phyloP scores from a whole-genome alignment of 1,140 invertebrate genomes.

The Drosophila chauvacae region DNA sequence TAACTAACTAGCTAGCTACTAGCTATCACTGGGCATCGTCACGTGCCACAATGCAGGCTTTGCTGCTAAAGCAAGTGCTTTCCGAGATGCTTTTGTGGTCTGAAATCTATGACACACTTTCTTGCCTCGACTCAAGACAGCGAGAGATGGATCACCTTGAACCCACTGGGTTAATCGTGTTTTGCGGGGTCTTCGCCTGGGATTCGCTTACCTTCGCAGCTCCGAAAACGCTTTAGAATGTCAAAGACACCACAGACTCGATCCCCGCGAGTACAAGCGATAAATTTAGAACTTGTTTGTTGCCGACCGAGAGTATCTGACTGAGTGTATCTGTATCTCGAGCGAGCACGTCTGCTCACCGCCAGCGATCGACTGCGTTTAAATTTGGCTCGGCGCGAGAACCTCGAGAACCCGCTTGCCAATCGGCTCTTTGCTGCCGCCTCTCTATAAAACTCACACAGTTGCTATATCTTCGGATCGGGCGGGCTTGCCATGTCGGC shows the following conservation, averaged over 20 bases:
- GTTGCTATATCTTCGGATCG: conserved; percentile 8
- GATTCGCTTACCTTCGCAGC: conserved; percentile 72
- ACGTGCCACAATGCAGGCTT: conserved; percentile 14
- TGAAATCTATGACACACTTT: conserved; percentile 6
- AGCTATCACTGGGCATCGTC: conserved; percentile 24
- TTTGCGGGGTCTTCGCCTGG: conserved; percentile 18
- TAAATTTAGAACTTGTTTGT: conserved; percentile 81
- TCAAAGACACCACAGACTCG: conserved; percentile 58
- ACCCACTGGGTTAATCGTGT: conserved; percentile 27
- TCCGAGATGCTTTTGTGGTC: background rate
- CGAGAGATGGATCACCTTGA: conserved; percentile 60
- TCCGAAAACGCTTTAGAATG: conserved; percentile 65
- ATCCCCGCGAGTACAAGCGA: conserved; percentile 66
- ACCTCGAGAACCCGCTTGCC: conserved; percentile 6
- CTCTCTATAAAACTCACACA: conserved; percentile 19
- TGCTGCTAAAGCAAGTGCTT: conserved; percentile 15
- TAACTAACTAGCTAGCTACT: conserved; percentile 4
- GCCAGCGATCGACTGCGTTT: conserved; percentile 75
- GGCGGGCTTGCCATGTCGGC: conserved; percentile 36
- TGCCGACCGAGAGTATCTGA: conserved; percentile 52
- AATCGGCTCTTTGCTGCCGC: conserved; percentile 3
- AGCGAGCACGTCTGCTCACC: conserved; percentile 69
- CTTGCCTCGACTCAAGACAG: conserved; percentile 7
- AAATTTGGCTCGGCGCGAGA: conserved; percentile 51
- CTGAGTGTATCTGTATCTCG: conserved; percentile 57